These are phyloP conservation scores for Typhlichthys eigenmanni DNA, from an alignment of 2,797 vertebrate species.

Conservation along the genomic window DNA sequence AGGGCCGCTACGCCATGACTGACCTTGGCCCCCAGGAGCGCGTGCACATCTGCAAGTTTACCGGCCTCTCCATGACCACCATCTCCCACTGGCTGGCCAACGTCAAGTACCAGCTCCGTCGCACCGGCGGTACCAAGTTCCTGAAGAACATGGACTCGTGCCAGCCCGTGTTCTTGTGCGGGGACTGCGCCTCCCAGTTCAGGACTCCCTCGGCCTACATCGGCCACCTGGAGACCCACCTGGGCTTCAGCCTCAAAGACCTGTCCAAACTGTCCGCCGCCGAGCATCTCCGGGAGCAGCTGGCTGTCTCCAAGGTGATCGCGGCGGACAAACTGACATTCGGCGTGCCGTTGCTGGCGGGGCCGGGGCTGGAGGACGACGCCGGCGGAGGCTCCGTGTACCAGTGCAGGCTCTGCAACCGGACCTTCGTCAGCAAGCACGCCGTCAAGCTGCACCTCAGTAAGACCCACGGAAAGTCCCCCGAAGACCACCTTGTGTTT, in stretches of 20 bases:
- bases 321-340: conserved; percentile 90
- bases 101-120: conserved; percentile 98
- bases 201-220: conserved; percentile 98
- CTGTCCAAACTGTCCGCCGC: conserved; percentile 96
- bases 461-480: conserved; percentile 99
- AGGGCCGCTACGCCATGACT: conserved; percentile 97
- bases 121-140: conserved; percentile 99
- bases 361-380: conserved; percentile 88
- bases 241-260: conserved; percentile 99
- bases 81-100: conserved; percentile 99
- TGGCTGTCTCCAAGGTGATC: conserved; percentile 95
- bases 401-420: conserved; percentile 99
- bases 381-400: conserved; percentile 87
- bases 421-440: conserved; percentile 99
- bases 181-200: conserved; percentile 99
- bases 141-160: conserved; percentile 99
- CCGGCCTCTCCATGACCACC: conserved; percentile 99
- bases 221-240: conserved; percentile 97
- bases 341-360: conserved; percentile 83
- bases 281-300: conserved; percentile 96
- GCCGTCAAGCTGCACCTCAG: conserved; percentile 99
- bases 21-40: conserved; percentile 98
- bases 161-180: conserved; percentile 99
- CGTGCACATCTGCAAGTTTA: conserved; percentile 99
- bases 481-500: conserved; percentile 99